Evolutionary conservation across 2,797 vertebrate species (phyloP).

Genomic region (Periparus ater): DNA sequence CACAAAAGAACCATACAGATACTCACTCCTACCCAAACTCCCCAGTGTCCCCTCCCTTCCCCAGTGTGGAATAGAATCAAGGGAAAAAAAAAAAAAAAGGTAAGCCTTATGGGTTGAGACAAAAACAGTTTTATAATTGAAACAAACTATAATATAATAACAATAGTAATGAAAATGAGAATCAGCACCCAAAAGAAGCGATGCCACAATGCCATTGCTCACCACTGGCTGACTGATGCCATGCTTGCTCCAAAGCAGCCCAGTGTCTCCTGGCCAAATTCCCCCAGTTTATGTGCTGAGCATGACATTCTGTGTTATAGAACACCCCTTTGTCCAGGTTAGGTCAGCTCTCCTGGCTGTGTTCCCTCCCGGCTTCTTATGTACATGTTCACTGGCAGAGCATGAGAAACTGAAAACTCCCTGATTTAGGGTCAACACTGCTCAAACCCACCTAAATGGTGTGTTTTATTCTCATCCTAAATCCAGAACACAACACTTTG

Average conservation of each 20-base stretch:
- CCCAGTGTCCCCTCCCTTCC: accelerated
- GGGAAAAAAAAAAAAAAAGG: background rate
- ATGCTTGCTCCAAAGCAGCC: background rate
- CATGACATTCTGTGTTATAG: background rate
- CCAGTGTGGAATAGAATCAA: background rate
- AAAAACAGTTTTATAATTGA: background rate
- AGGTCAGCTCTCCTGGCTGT: background rate
- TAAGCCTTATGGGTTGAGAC: background rate
- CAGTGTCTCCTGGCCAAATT: background rate
- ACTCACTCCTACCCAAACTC: background rate
- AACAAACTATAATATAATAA: background rate
- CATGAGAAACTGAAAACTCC: background rate
- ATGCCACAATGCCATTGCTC: background rate
- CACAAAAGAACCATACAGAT: background rate
- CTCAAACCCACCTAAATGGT: background rate
- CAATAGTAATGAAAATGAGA: background rate
- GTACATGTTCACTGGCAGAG: background rate
- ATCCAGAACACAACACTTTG: background rate
- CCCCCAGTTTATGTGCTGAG: background rate
- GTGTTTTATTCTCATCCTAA: background rate
- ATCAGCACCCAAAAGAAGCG: no score
- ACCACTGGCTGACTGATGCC: background rate
- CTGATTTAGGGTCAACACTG: background rate
- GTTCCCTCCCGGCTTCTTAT: background rate
- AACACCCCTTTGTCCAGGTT: background rate